phyloP scores from a whole-genome alignment of 1,140 invertebrate species.

The Cyrtorhinus lividipennis region DNA sequence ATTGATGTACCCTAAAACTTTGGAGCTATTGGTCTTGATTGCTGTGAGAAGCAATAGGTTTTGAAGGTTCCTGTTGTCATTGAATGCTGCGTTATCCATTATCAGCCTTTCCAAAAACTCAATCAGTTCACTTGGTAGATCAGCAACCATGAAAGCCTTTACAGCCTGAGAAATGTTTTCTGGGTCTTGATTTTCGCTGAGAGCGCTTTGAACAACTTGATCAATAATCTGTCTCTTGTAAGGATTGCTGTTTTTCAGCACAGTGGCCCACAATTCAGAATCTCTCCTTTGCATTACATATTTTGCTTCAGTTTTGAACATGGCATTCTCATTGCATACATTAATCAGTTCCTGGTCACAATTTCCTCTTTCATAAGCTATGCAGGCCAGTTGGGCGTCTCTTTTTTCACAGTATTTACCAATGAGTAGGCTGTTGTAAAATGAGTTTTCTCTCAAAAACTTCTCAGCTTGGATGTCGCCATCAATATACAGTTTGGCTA shows the following conservation, averaged over 20 bases:
- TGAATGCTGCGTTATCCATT: conserved; percentile 92
- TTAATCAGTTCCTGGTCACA: conserved; percentile 94
- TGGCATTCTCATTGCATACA: conserved; percentile 95
- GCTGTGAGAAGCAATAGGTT: conserved; percentile 66
- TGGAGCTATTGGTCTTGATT: conserved; percentile 90
- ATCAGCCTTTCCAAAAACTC: conserved; percentile 98
- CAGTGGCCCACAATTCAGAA: conserved; percentile 94
- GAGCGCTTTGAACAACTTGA: conserved; percentile 88
- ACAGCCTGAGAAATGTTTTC: conserved; percentile 99
- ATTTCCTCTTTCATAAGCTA: conserved; percentile 93
- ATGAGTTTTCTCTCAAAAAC: conserved; percentile 84
- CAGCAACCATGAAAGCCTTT: conserved; percentile 99
- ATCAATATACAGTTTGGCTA: conserved; percentile 99
- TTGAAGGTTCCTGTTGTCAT: conserved; percentile 75
- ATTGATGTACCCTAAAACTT: conserved; percentile 95
- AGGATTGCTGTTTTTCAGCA: conserved; percentile 84
- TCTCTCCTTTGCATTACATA: conserved; percentile 89
- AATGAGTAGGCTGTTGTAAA: conserved; percentile 90
- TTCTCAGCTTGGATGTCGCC: conserved; percentile 98
- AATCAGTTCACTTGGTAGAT: conserved; percentile 97
- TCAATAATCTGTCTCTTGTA: conserved; percentile 92
- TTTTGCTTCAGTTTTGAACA: conserved; percentile 94
- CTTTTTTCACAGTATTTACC: conserved; percentile 98
- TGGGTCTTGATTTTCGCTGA: conserved; percentile 83
- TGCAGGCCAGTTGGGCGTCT: conserved; percentile 94